Conservation (phyloP, 2,888 invertebrate genomes). For the Tineola bisselliella region DNA sequence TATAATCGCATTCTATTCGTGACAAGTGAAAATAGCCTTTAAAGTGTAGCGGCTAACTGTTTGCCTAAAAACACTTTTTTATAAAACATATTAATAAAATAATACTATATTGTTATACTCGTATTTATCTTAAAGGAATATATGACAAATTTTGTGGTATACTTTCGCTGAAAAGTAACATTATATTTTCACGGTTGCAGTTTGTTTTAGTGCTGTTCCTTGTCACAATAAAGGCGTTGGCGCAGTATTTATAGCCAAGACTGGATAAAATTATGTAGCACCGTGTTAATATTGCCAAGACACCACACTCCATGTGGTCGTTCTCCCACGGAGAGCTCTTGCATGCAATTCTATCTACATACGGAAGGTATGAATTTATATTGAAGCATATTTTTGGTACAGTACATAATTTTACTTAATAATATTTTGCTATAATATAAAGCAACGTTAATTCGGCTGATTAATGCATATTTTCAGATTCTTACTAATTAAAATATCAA, state of each 20-base stretch:
- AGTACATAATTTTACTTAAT: not conserved
- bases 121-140: no score
- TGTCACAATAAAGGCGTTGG: slow-evolving; percentile 37
- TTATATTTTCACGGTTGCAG: not conserved
- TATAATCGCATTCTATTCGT: no score
- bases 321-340: slow-evolving; percentile 30
- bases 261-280: slow-evolving; percentile 48
- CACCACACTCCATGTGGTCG: slow-evolving; percentile 33
- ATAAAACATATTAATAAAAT: no score
- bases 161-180: not conserved
- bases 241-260: slow-evolving; percentile 40
- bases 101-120: no score
- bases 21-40: no score
- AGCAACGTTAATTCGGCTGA: no score
- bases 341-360: not conserved
- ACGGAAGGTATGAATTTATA: not conserved
- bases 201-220: slow-evolving; percentile 16
- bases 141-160: not conserved
- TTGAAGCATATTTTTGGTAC: not conserved
- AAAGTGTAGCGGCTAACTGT: no score
- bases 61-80: no score
- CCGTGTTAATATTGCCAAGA: slow-evolving; percentile 41
- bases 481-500: no score
- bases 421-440: not conserved
- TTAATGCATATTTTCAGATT: no score